Base-by-base conservation (phyloP, 2,113 vertebrate species). In the Raphicerus campestris region DNA sequence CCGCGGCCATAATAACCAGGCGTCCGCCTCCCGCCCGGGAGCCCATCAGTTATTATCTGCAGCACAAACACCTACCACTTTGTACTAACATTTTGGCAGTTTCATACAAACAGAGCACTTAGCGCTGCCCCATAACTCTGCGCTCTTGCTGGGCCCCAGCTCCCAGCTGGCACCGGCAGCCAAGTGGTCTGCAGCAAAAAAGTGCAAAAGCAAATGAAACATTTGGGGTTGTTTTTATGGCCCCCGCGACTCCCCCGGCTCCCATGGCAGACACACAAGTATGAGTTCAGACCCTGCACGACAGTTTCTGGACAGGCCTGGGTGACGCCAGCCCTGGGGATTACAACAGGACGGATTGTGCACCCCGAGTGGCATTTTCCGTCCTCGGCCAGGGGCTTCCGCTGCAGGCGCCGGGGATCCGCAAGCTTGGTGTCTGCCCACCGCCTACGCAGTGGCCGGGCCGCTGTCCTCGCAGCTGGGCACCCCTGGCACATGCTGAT, bases 51-150 rank as follows among this genome's bases (percentile, higher is more conserved):
- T 99, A 99, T 99, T 99, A 99, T 99, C 98, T 98, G 98, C 99
- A 99, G 98, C 98, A 99, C 99, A 99, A 99, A 99, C 99, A 99
- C 99, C 99, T 99, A 99, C 99, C 99, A 99, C 99, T 99, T 99
- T 99, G 99, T 99, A 98, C 99, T 99, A 99, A 99, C 99, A 99
- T 99, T 99, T 99, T 99, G 99, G 99, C 99, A 99, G 99, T 98
- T 98, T 99, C 99, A 98, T 99, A 98, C 98, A 99, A 99, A 99
- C 99, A 99, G 98, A 99, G 99, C 99, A 99, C 99, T 99, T 99
- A 99, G 98, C 99, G 97, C 99, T 99, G 99, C 99, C 98, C 99
- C 98, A 98, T 99, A 98, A 98, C 99, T 99, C 99, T 98, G 98
- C 98, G 98, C 98, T 98, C 99, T 98, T 98, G 98, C 98, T 98